These are phyloP conservation scores for Lutjanus argentimaculatus DNA, from an alignment of 2,797 vertebrate genomes.

Conservation along the genomic window DNA sequence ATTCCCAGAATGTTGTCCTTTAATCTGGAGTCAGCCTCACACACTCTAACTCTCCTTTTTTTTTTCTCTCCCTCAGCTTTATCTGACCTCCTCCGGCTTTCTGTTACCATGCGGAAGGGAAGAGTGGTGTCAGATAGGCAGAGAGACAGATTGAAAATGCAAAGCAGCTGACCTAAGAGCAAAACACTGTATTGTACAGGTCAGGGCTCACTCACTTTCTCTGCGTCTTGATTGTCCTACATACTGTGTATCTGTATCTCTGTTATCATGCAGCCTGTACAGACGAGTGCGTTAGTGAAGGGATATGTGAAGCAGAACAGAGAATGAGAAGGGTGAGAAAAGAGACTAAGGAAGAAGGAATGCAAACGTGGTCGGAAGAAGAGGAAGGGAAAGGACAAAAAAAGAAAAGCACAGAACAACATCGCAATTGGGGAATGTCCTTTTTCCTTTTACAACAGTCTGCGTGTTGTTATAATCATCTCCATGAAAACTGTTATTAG, in stretches of 20 bases:
- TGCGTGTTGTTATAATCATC: constrained; percentile 50
- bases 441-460: constrained; percentile 37
- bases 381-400: constrained; percentile 61
- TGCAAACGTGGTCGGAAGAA: constrained; percentile 74
- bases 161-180: constrained; percentile 53
- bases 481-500: constrained; percentile 48
- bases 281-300: constrained; percentile 46
- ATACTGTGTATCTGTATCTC: constrained; percentile 37
- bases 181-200: constrained; percentile 24
- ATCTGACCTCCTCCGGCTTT: constrained; percentile 69
- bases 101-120: constrained; percentile 63
- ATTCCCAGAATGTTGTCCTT: constrained; percentile 96
- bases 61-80: constrained; percentile 47
- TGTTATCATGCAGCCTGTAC: constrained; percentile 39
- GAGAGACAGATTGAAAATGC: constrained; percentile 52
- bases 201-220: constrained; percentile 41
- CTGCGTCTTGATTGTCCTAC: constrained; percentile 34
- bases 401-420: constrained; percentile 38
- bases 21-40: constrained; percentile 92
- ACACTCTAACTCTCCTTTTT: constrained; percentile 60
- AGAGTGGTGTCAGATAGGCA: constrained; percentile 43
- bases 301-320: constrained; percentile 70
- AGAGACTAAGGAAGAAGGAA: constrained; percentile 69
- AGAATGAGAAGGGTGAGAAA: constrained; percentile 72
- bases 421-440: constrained; percentile 53